Conservation (phyloP, 1,140 invertebrate species). For the Pygmarrhopalites habei region DNA sequence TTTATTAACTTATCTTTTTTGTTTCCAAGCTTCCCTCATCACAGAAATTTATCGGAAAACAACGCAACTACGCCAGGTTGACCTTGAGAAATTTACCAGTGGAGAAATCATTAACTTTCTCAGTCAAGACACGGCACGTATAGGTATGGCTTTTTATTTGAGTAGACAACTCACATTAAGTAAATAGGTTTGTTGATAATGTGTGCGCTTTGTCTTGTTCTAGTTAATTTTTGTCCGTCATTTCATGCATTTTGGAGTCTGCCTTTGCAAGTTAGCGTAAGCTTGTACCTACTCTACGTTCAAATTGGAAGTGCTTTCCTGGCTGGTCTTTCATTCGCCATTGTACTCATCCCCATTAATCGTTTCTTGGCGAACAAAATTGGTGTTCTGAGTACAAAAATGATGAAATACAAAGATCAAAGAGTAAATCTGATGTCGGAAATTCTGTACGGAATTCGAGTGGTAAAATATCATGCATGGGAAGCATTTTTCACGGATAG, state of each 20-base stretch:
- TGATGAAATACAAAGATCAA: slow-evolving; percentile 88
- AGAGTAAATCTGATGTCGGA: slow-evolving; percentile 84
- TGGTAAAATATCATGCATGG: slow-evolving; percentile 90
- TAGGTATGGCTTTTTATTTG: too few relatives aligned
- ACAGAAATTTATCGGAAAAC: slow-evolving; percentile 81
- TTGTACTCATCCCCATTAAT: slow-evolving; percentile 92
- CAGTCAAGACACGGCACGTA: slow-evolving; percentile 73
- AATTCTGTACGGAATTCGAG: slow-evolving; percentile 74
- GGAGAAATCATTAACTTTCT: slow-evolving; percentile 95
- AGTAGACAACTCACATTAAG: too few relatives aligned
- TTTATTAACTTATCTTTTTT: too few relatives aligned
- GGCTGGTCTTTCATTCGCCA: slow-evolving; percentile 75
- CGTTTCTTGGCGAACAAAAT: slow-evolving; percentile 84
- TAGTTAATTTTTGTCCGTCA: slow-evolving; percentile 89
- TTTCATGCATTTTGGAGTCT: slow-evolving; percentile 92
- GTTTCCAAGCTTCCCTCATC: slow-evolving; percentile 73
- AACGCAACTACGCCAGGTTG: slow-evolving; percentile 51
- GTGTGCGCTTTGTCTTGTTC: too few relatives aligned
- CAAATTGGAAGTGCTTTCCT: slow-evolving; percentile 89
- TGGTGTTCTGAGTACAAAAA: slow-evolving; percentile 63
- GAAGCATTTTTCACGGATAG: slow-evolving; percentile 74
- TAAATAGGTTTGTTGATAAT: slow-evolving; percentile 47
- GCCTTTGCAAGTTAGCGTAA: slow-evolving; percentile 63
- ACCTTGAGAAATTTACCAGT: slow-evolving; percentile 47
- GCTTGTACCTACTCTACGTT: slow-evolving; percentile 69